phyloP scores from a whole-genome alignment of 2,888 invertebrate species.

The Nomada lathburiana region DNA sequence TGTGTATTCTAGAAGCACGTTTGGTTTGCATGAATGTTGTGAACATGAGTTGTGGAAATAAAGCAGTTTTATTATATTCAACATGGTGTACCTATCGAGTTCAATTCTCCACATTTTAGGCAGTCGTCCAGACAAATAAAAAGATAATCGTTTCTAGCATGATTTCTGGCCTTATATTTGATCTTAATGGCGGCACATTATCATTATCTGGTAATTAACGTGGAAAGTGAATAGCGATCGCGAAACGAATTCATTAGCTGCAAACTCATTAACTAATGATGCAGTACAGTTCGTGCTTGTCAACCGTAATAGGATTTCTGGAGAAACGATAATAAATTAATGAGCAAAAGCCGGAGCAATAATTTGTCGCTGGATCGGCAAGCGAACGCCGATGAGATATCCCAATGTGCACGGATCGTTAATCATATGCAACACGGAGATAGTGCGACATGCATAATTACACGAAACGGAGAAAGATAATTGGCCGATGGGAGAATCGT shows the following conservation, averaged over 20 bases:
- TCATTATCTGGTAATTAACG: slow-evolving; percentile 41
- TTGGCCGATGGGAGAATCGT: neutral
- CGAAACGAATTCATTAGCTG: slow-evolving; percentile 11
- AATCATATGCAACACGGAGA: slow-evolving; percentile 9
- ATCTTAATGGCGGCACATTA: too few species aligned
- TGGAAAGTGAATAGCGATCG: slow-evolving; percentile 6
- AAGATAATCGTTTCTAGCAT: slow-evolving; percentile 17
- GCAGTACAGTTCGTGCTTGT: neutral
- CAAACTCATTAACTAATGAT: slow-evolving; percentile 18
- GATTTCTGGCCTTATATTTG: too few species aligned
- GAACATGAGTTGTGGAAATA: neutral
- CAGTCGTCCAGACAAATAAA: neutral
- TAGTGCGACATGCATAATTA: neutral
- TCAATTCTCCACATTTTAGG: neutral
- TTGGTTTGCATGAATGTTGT: neutral
- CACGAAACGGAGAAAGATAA: neutral
- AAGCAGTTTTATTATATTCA: neutral
- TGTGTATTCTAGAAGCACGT: too few species aligned
- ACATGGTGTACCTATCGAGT: neutral
- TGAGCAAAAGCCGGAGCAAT: neutral
- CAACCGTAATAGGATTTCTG: neutral
- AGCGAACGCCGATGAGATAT: neutral
- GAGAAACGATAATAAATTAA: neutral
- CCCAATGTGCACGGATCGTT: neutral
- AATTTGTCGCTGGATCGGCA: slow-evolving; percentile 11